Evolutionary conservation across 2,797 vertebrate genomes (phyloP).

Genomic region (Antrozous pallidus): DNA sequence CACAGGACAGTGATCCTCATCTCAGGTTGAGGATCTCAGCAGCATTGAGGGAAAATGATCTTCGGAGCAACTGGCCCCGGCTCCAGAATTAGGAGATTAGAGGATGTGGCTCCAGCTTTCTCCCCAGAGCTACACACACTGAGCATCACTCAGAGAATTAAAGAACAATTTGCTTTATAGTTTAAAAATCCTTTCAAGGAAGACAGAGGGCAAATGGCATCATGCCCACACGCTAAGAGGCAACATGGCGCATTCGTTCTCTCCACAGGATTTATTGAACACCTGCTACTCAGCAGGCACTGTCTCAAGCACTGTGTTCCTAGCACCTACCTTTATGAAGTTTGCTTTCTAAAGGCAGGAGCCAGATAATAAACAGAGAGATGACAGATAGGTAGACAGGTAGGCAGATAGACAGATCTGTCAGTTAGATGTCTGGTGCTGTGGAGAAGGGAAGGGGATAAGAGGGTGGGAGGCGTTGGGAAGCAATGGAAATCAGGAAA

Average conservation of each 20-base stretch:
- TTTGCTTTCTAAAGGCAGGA: neutral
- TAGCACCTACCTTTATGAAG: neutral
- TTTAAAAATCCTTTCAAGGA: constrained; percentile 10
- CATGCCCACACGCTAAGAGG: neutral
- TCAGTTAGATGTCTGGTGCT: neutral
- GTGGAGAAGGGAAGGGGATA: neutral
- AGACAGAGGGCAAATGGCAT: neutral
- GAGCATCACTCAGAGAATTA: neutral
- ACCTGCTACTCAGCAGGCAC: neutral
- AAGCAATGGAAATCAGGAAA: constrained; percentile 1
- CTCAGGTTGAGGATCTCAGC: constrained; percentile 34
- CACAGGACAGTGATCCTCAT: neutral
- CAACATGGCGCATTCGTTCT: neutral
- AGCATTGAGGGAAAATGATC: constrained; percentile 29
- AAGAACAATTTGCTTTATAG: constrained; percentile 53
- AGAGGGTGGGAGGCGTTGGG: neutral
- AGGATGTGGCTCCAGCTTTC: neutral
- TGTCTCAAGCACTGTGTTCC: neutral
- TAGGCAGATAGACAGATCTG: neutral
- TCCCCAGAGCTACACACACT: neutral
- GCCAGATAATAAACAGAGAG: neutral
- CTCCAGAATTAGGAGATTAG: constrained; percentile 54
- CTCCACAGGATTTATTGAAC: neutral
- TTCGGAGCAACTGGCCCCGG: constrained; percentile 37
- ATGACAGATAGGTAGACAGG: neutral